Evolutionary conservation across 2,888 invertebrate genomes (phyloP), one percentile per base, ranked within the genome.

Genomic region (Plagodis pulveraria): DNA sequence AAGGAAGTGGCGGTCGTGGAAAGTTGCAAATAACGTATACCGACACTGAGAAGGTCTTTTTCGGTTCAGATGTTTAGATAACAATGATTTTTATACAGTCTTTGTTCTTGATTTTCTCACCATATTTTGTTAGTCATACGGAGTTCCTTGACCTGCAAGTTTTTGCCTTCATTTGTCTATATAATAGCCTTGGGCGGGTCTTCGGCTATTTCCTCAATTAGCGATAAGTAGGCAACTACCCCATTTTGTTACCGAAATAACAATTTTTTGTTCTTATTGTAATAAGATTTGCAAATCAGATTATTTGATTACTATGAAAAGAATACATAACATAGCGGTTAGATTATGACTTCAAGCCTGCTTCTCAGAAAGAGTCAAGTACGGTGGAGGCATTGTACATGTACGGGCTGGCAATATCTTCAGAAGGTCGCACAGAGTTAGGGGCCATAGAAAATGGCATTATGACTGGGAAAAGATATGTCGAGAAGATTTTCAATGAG

Each of bases 151-250:
- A 89, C 77, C 87, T 80, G 81, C 69, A 71, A 70, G 78, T 85
- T 85, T 89, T 89, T 88, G 86, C 78, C 75, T 80, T 81, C 78
- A 84, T 88, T 86, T 83, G 76, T 74, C 74, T 71, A 76, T 77
- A 75, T 77, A 71, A 73, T 80, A 80, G 84, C 89, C 88, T 89
- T 87, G 82, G 78, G 76, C 73, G 69, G 75, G 74, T 70, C 77
- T 84, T 78, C 67, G 70, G 72, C 78, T 81, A 83, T 85, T 89
- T 89, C 89, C 89, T 85, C 84, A 87, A 87, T 89, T 87, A 87
- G 77, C 72, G 62, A 78, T 79, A 76, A 66, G 63, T 63, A 76
- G 65, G 59, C 61, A 57, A 54, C 56, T 65, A 67, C 38, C 46
- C 11, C 6, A 45, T 54, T 22, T 22, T 47, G 35, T 34, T 52